phyloP scores from a whole-genome alignment of 2,888 invertebrate genomes.

The Lepidocyrtoides sp. region DNA sequence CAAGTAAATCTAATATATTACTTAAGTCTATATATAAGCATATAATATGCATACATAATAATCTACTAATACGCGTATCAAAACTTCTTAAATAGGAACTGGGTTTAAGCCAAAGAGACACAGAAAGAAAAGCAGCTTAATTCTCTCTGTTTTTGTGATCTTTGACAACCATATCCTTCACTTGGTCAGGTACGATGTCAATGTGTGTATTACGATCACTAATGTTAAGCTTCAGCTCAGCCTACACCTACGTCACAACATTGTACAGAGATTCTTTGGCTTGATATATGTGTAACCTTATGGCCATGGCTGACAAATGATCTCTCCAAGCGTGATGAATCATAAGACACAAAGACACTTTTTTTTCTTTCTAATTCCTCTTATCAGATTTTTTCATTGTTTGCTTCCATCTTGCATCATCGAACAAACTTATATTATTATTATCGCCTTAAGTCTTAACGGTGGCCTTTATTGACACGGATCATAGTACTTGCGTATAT shows the following conservation, averaged over 20 bases:
- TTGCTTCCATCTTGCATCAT: slow-evolving; percentile 60
- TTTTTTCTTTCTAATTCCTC: slow-evolving; percentile 64
- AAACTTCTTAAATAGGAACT: slow-evolving; percentile 34
- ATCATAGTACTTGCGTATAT: slow-evolving; percentile 22
- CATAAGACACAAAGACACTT: slow-evolving; percentile 61
- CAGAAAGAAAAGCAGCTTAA: slow-evolving; percentile 79
- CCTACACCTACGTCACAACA: slow-evolving; percentile 46
- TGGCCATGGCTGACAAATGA: slow-evolving; percentile 66
- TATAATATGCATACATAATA: slow-evolving; percentile 30
- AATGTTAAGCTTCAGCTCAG: not conserved
- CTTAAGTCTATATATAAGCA: too few relatives aligned
- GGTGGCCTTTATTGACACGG: slow-evolving; percentile 73
- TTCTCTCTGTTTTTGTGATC: slow-evolving; percentile 66
- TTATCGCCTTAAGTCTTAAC: slow-evolving; percentile 69
- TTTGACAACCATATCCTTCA: slow-evolving; percentile 72
- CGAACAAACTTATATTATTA: slow-evolving; percentile 47
- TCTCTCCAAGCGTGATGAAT: slow-evolving; percentile 50
- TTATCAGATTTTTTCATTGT: slow-evolving; percentile 73
- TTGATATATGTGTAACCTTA: slow-evolving; percentile 33
- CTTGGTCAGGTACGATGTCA: slow-evolving; percentile 68
- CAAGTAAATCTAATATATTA: too few relatives aligned
- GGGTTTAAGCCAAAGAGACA: slow-evolving; percentile 64
- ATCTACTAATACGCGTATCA: slow-evolving; percentile 53
- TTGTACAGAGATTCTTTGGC: not conserved
- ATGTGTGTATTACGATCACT: not conserved